phyloP scores from a whole-genome alignment of 1,140 invertebrate species.

The Magallana ariakensis region DNA sequence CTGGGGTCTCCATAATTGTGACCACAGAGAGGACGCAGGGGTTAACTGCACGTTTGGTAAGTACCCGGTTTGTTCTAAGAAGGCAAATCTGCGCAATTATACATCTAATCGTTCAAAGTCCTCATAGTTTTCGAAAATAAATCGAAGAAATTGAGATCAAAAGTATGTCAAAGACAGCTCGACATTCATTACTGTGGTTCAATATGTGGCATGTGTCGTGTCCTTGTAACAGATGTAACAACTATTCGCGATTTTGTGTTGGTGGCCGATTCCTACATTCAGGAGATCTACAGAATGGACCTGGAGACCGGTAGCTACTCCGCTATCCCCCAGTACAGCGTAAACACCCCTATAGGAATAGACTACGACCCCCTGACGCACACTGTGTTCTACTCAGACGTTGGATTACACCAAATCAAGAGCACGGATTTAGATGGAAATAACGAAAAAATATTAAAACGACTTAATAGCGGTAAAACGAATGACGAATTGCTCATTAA shows the following conservation, averaged over 20 bases:
- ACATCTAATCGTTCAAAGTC: too few species aligned
- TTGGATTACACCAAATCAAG: conserved; percentile 56
- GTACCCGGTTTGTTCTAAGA: background rate
- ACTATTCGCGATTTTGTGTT: conserved; percentile 51
- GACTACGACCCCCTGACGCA: conserved; percentile 57
- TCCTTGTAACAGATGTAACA: background rate
- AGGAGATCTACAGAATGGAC: conserved; percentile 64
- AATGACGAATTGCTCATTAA: too few species aligned
- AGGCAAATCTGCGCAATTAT: too few species aligned
- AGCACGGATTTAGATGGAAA: conserved; percentile 55
- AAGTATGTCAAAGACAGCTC: too few species aligned
- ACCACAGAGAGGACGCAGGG: conserved; percentile 67
- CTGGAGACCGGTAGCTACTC: conserved; percentile 60
- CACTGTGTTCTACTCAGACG: conserved; percentile 62
- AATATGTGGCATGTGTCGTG: background rate
- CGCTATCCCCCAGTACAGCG: conserved; percentile 53
- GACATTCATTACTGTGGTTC: too few species aligned
- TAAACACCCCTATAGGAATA: conserved; percentile 62
- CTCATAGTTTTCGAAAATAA: too few species aligned
- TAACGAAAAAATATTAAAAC: conserved; percentile 47
- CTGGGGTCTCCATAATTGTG: conserved; percentile 66
- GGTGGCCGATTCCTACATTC: conserved; percentile 58
- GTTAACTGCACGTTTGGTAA: conserved; percentile 59
- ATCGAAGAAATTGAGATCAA: too few species aligned
- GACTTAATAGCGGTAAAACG: conserved; percentile 48